phyloP scores from a whole-genome alignment of 23 tunicate genomes.

The Ascidia mentula region DNA sequence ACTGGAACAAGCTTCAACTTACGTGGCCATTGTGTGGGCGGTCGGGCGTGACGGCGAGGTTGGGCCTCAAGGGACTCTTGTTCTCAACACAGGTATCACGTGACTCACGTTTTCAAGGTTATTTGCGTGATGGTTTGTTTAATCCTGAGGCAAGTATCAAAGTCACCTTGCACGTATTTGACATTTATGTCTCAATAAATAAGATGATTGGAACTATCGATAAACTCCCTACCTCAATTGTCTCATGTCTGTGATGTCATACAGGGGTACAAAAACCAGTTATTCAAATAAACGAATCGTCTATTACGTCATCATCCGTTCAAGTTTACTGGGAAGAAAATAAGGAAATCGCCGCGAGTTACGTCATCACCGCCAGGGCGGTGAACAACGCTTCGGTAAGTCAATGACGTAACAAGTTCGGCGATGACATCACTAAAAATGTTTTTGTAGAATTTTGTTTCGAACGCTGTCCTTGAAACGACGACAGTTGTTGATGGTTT shows the following conservation, averaged over 20 bases:
- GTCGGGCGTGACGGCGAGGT: neutral
- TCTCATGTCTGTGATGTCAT: slow-evolving; percentile 9
- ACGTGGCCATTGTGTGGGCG: slow-evolving; percentile 26
- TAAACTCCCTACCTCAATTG: too few species aligned
- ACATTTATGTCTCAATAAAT: too few species aligned
- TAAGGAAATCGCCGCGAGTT: neutral
- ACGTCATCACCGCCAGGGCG: slow-evolving; percentile 17
- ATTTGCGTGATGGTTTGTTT: neutral
- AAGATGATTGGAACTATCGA: too few species aligned
- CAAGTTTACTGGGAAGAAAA: neutral
- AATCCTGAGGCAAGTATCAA: neutral
- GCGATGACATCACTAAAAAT: neutral
- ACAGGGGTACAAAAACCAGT: slow-evolving; percentile 17
- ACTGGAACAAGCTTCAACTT: slow-evolving; percentile 37
- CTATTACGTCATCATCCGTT: slow-evolving; percentile 36
- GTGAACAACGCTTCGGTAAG: slow-evolving; percentile 7
- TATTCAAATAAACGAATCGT: neutral
- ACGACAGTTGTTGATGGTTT: slow-evolving; percentile 2
- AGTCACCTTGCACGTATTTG: too few species aligned
- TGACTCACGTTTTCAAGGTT: neutral
- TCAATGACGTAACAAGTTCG: neutral
- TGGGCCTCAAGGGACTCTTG: slow-evolving; percentile 14
- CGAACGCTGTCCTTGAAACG: neutral
- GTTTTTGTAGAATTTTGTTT: neutral
- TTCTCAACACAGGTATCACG: slow-evolving; percentile 33